Percentiles rank a stretch among this genome's conserved stretches.
Evolutionary conservation across 2,888 invertebrate genomes (phyloP).

Genomic region (Metellina segmentata): DNA sequence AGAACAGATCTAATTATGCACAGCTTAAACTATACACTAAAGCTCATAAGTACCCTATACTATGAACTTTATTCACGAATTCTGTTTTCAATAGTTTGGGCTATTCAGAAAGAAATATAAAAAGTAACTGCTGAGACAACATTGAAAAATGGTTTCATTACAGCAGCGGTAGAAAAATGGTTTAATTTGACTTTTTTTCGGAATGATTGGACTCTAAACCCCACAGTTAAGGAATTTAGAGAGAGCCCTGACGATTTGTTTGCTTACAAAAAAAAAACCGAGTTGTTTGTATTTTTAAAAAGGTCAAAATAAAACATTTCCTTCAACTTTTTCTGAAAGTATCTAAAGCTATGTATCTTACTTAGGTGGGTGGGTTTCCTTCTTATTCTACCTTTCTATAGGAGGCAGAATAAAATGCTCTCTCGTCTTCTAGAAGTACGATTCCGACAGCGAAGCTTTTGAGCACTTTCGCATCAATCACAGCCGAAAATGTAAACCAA

Average conservation of each 20-base stretch:
- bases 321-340: neutral
- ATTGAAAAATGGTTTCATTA: neutral
- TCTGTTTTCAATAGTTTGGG: neutral
- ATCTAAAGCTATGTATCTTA: conserved; percentile 21
- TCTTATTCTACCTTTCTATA: conserved; percentile 1
- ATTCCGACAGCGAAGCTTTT: conserved; percentile 30
- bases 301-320: neutral
- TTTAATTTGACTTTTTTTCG: neutral
- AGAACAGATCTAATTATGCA: too few relatives aligned
- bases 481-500: conserved; percentile 32
- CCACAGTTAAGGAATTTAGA: neutral
- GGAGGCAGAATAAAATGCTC: neutral
- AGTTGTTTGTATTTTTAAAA: neutral
- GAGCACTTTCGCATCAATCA: conserved; percentile 48
- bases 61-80: neutral
- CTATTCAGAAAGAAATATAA: neutral
- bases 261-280: neutral
- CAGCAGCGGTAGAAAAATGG: neutral
- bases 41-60: neutral
- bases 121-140: too few relatives aligned
- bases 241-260: neutral
- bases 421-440: neutral
- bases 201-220: neutral
- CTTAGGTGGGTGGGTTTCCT: conserved; percentile 4
- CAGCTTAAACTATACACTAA: too few relatives aligned